phyloP scores from a whole-genome alignment of 2,888 invertebrate genomes.

The Drosophila meridionalis region DNA sequence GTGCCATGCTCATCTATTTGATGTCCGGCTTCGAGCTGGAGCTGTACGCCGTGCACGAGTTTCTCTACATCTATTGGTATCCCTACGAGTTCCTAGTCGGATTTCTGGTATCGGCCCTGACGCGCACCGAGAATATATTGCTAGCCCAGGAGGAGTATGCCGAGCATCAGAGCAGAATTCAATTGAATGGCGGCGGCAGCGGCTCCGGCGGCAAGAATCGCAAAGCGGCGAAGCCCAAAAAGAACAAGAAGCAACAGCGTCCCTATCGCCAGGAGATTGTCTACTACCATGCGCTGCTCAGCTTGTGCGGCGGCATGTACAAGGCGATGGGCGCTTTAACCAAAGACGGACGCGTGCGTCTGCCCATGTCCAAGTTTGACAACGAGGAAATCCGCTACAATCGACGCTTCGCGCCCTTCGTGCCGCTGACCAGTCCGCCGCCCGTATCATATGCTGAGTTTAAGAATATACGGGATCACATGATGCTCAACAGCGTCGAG shows the following conservation, averaged over 20 bases:
- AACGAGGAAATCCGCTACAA: constrained; percentile 97
- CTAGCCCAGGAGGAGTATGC: constrained; percentile 90
- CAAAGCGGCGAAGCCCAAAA: constrained; percentile 85
- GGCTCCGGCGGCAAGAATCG: constrained; percentile 79
- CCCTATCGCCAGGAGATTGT: constrained; percentile 92
- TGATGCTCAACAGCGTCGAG: constrained; percentile 87
- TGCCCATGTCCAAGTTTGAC: constrained; percentile 95
- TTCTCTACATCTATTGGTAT: constrained; percentile 98
- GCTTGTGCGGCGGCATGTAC: constrained; percentile 97
- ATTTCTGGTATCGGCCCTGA: constrained; percentile 96
- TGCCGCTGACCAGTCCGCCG: constrained; percentile 93
- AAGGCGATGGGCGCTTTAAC: constrained; percentile 97
- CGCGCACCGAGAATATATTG: constrained; percentile 94
- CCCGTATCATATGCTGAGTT: constrained; percentile 96
- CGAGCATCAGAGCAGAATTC: constrained; percentile 83
- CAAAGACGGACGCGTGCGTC: constrained; percentile 93
- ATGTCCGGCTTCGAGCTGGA: constrained; percentile 98
- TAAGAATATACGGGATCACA: constrained; percentile 91
- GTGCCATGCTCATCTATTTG: constrained; percentile 96
- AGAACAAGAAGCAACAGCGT: constrained; percentile 88
- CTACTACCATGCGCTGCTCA: constrained; percentile 96
- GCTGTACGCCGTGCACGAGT: constrained; percentile 97
- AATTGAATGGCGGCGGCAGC: constrained; percentile 48
- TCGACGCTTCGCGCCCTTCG: constrained; percentile 96
- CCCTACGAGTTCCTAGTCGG: constrained; percentile 97